Conservation (phyloP, 2,888 invertebrate species). For the Pandemis heparana region DNA sequence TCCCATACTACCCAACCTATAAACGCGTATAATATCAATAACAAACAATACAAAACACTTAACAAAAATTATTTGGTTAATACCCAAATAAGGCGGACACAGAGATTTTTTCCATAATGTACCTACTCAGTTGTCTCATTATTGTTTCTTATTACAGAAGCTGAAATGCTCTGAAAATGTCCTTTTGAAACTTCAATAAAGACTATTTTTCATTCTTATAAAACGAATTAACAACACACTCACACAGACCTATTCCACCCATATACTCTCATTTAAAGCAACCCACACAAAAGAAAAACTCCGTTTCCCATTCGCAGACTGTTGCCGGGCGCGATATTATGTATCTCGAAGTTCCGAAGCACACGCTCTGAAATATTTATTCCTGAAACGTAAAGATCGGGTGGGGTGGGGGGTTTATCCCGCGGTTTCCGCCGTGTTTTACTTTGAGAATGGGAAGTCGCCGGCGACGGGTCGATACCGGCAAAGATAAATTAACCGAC, state of each 20-base stretch:
- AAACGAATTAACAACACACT: not conserved
- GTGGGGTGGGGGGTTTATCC: constrained; percentile 77
- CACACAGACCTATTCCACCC: not conserved
- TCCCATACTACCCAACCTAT: not conserved
- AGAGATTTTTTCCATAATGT: too few species aligned
- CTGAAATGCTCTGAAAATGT: too few species aligned
- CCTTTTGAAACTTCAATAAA: not conserved
- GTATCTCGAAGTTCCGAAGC: constrained; percentile 85
- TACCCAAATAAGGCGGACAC: too few species aligned
- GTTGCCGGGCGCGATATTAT: constrained; percentile 80
- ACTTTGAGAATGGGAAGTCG: constrained; percentile 86
- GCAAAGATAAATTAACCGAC: constrained; percentile 74
- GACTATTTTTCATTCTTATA: not conserved
- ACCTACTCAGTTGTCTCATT: too few species aligned
- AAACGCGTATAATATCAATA: too few species aligned
- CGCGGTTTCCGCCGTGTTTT: constrained; percentile 86
- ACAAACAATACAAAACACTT: too few species aligned
- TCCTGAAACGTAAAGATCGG: constrained; percentile 86
- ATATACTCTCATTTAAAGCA: constrained; percentile 43
- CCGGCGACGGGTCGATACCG: constrained; percentile 84
- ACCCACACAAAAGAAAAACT: constrained; percentile 74
- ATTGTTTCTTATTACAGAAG: too few species aligned
- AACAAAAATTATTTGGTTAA: too few species aligned
- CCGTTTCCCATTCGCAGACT: constrained; percentile 81
- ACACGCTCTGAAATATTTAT: constrained; percentile 86